These are phyloP conservation scores for Chymomyza procnemis DNA, from an alignment of 2,888 invertebrate genomes.

Conservation along the genomic window DNA sequence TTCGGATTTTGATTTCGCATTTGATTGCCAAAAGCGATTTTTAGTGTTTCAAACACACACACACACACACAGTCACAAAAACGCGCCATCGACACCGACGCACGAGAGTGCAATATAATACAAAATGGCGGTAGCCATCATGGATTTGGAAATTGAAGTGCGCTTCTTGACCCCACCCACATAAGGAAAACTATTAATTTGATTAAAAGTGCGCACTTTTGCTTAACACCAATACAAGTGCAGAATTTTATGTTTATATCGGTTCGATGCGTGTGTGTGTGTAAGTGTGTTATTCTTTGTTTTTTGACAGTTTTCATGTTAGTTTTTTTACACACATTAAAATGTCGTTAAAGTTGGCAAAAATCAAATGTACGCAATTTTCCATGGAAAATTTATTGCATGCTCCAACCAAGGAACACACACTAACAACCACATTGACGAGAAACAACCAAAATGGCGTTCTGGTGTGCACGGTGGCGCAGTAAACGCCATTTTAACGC, in stretches of 20 bases:
- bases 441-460: background rate
- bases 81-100: constrained; percentile 9
- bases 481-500: constrained; percentile 48
- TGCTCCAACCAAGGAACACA: constrained; percentile 23
- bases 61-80: background rate
- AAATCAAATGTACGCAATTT: constrained; percentile 71
- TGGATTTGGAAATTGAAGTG: constrained; percentile 4
- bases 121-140: constrained; percentile 22
- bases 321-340: constrained; percentile 64
- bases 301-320: constrained; percentile 31
- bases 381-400: constrained; percentile 60
- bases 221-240: constrained; percentile 49
- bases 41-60: constrained; percentile 4
- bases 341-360: constrained; percentile 70
- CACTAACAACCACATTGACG: constrained; percentile 11
- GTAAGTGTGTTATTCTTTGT: background rate
- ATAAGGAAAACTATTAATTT: constrained; percentile 59
- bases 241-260: constrained; percentile 14
- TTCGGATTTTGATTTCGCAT: constrained; percentile 62
- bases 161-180: constrained; percentile 35
- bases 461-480: constrained; percentile 6
- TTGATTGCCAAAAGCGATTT: constrained; percentile 64
- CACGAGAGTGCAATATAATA: background rate
- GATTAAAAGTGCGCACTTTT: constrained; percentile 66
- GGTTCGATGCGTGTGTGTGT: too few relatives aligned